Conservation (phyloP, 2,888 invertebrate species). For the Creontiades dilutus region DNA sequence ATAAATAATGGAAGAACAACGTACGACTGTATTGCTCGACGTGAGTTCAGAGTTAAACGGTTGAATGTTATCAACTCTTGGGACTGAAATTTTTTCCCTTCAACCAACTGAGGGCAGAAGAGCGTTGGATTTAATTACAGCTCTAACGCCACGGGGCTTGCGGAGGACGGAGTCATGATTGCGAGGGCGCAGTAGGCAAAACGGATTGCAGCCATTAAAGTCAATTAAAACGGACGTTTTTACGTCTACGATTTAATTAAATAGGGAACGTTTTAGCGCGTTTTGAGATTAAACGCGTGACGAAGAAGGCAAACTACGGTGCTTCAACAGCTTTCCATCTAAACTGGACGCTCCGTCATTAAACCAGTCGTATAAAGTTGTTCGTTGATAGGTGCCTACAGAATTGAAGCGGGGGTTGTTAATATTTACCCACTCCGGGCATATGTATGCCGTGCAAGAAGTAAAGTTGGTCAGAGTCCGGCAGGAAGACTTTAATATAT, state of each 20-base stretch:
- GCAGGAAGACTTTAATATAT: too few relatives aligned
- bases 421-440: too few relatives aligned
- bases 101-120: background rate
- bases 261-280: slow-evolving; percentile 46
- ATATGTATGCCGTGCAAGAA: too few relatives aligned
- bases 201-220: slow-evolving; percentile 59
- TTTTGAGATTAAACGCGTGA: slow-evolving; percentile 52
- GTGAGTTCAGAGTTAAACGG: slow-evolving; percentile 48
- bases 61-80: slow-evolving; percentile 59
- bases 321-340: background rate
- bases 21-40: background rate
- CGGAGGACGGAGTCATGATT: slow-evolving; percentile 59
- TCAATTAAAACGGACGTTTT: slow-evolving; percentile 65
- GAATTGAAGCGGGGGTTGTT: background rate
- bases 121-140: slow-evolving; percentile 66
- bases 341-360: background rate
- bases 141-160: slow-evolving; percentile 47
- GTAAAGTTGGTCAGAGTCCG: too few relatives aligned
- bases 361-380: background rate
- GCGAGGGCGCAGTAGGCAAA: slow-evolving; percentile 63
- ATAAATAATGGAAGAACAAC: background rate
- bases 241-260: slow-evolving; percentile 55
- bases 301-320: slow-evolving; percentile 25
- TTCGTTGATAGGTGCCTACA: background rate
- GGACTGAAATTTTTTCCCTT: slow-evolving; percentile 37